phyloP scores from a whole-genome alignment of 1,140 invertebrate species.

The Trachymyrmex septentrionalis region DNA sequence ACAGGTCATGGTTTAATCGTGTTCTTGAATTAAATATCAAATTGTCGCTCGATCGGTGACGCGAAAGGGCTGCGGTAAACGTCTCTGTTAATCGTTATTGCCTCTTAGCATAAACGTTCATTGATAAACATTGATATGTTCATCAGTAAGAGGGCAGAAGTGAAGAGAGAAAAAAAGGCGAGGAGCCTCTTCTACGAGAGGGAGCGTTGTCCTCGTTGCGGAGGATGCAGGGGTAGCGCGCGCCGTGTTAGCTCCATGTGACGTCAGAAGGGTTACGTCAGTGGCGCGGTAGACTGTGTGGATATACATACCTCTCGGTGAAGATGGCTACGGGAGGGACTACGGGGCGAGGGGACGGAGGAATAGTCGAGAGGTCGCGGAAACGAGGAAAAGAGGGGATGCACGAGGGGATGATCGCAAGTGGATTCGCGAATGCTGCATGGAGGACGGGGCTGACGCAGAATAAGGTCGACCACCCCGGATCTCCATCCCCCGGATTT shows the following conservation, averaged over 20 bases:
- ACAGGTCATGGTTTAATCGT: background rate
- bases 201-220: conserved; percentile 70
- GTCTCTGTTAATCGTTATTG: conserved; percentile 1
- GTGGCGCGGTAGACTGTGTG: conserved; percentile 76
- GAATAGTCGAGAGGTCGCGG: conserved; percentile 28
- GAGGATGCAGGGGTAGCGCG: conserved; percentile 62
- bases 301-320: conserved; percentile 24
- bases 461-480: conserved; percentile 82
- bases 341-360: background rate
- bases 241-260: conserved; percentile 65
- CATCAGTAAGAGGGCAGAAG: background rate
- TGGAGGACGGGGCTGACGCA: conserved; percentile 68
- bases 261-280: conserved; percentile 82
- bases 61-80: background rate
- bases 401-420: conserved; percentile 12
- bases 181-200: background rate
- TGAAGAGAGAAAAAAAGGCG: background rate
- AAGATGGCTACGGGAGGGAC: conserved; percentile 55
- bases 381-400: background rate
- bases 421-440: conserved; percentile 37
- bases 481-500: conserved; percentile 76
- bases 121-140: conserved; percentile 29
- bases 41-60: background rate
- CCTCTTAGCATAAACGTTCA: background rate
- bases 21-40: background rate